A percentile compares a stretch with the other conserved stretches of the same genome.
These are phyloP conservation scores for Empidonax traillii DNA, from an alignment of 2,113 vertebrate species.

Conservation along the genomic window DNA sequence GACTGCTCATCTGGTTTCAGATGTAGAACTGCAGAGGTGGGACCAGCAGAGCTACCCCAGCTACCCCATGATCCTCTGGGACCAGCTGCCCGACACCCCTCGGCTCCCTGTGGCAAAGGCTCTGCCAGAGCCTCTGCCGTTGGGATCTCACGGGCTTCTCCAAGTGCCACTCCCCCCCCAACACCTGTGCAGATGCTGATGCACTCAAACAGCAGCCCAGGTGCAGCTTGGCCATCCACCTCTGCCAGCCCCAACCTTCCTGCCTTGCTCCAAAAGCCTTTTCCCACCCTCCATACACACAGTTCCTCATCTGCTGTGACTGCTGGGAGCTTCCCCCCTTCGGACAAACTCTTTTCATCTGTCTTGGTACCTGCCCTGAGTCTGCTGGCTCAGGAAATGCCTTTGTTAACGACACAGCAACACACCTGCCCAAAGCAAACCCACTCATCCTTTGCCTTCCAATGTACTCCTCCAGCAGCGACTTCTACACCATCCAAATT, in stretches of 20 bases:
- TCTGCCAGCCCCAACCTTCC: neutral
- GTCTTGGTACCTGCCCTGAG: neutral
- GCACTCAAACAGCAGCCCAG: fast-evolving
- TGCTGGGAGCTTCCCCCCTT: neutral
- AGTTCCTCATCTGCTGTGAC: neutral
- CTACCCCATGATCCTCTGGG: neutral
- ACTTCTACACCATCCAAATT: neutral
- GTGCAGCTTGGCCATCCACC: fast-evolving
- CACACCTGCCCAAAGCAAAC: neutral
- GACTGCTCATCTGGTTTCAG: neutral
- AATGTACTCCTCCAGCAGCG: neutral
- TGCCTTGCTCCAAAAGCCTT: neutral
- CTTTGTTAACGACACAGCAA: neutral
- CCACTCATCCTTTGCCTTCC: neutral
- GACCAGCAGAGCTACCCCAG: neutral
- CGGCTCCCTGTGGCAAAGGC: neutral
- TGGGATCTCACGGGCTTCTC: neutral
- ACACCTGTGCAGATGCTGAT: neutral
- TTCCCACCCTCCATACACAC: neutral
- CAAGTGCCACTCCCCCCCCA: neutral
- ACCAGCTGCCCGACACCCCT: neutral
- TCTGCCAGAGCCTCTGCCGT: neutral
- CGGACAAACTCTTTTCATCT: neutral
- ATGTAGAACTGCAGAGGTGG: fast-evolving
- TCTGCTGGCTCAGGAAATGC: fast-evolving